These are phyloP conservation scores for Sebastes flavidus DNA, from an alignment of 2,797 vertebrate species.

Conservation along the genomic window DNA sequence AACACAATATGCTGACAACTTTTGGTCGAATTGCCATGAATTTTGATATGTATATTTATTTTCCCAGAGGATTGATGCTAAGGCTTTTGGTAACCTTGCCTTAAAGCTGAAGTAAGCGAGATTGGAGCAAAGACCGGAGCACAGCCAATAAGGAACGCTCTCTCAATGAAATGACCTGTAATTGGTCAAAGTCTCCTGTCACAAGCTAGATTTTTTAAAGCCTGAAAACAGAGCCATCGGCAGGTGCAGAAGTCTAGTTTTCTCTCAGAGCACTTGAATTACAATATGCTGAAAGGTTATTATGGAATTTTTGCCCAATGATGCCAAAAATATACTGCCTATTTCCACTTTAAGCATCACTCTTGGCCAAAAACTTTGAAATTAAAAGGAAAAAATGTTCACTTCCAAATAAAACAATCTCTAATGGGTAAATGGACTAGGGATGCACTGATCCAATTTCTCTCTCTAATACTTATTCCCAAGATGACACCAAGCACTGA, in stretches of 20 bases:
- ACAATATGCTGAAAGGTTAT: too few species aligned
- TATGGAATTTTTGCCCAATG: too few species aligned
- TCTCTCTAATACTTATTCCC: not conserved
- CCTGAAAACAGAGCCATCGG: too few species aligned
- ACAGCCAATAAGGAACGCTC: too few species aligned
- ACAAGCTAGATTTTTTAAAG: too few species aligned
- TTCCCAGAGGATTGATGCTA: not conserved
- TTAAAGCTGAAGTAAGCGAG: not conserved
- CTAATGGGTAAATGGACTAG: not conserved
- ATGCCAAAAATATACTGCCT: too few species aligned
- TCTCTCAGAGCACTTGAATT: too few species aligned
- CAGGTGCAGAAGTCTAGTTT: too few species aligned
- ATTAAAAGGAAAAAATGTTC: not conserved
- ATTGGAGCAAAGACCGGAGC: too few species aligned
- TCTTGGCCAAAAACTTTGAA: not conserved
- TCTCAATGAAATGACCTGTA: too few species aligned
- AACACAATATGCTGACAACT: not conserved
- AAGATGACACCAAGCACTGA: not conserved
- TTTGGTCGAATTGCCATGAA: not conserved
- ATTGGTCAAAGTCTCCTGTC: too few species aligned
- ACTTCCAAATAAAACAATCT: not conserved
- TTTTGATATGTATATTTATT: not conserved
- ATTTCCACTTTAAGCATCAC: not conserved
- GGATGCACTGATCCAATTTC: not conserved
- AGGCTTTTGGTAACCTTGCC: not conserved